A percentile compares a stretch with the other conserved stretches of the same genome.
phyloP scores from a whole-genome alignment of 2,888 invertebrate species.

The Lasioglossum villosulum region DNA sequence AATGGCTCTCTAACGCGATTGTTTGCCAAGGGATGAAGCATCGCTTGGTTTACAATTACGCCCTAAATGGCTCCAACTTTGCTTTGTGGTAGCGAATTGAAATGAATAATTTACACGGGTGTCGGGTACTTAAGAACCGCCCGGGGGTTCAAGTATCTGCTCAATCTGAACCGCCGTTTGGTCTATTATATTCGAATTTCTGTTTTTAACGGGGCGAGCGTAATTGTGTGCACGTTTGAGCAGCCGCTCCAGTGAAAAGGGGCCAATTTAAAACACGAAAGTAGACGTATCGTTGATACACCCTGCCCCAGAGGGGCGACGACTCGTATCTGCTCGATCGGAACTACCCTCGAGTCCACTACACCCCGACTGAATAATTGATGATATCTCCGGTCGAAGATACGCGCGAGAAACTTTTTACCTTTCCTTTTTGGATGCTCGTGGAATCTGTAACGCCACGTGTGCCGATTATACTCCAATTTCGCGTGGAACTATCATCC shows the following conservation, averaged over 20 bases:
- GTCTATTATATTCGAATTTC: conserved; percentile 8
- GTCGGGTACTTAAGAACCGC: neutral
- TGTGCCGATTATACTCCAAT: neutral
- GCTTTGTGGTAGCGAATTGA: neutral
- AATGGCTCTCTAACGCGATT: neutral
- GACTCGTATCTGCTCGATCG: conserved; percentile 3
- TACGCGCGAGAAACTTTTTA: neutral
- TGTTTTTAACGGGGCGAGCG: neutral
- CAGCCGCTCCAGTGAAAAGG: neutral
- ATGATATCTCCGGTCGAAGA: conserved; percentile 4
- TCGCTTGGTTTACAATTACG: neutral
- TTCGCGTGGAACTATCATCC: neutral
- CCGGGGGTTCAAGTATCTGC: conserved; percentile 1
- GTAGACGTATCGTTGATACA: neutral
- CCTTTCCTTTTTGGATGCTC: neutral
- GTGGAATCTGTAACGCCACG: neutral
- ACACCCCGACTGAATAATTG: neutral
- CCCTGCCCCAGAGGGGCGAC: neutral
- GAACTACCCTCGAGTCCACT: neutral
- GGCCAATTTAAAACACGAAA: neutral
- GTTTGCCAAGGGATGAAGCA: neutral
- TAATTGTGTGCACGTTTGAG: neutral
- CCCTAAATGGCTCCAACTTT: neutral
- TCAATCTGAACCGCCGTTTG: neutral
- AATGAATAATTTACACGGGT: neutral